Evolutionary conservation across 2,797 vertebrate species (phyloP), one percentile per base, ranked within the genome.

Genomic region (Rhadinocentrus ornatus): DNA sequence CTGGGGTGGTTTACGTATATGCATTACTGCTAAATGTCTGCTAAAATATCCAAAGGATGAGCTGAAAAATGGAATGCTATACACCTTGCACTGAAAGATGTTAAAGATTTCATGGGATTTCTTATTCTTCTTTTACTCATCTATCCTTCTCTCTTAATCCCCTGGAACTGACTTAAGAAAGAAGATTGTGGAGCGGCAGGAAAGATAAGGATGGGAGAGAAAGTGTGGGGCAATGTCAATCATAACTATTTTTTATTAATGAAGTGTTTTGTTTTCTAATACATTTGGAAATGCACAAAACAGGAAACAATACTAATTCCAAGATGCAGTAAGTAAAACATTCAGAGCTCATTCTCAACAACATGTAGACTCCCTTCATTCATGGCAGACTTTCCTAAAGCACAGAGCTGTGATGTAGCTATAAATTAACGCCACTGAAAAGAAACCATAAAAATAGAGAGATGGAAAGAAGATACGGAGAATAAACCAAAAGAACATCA

Each of bases 81-180:
- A 46, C 35, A 67, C 2, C 20, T 46, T 24, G 44, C 52, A 44
- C 67, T 50, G 20, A 24, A 18, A 54, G 50, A 88, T 64, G 71
- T 37, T 75, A 61, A 57, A 52, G 59, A 71, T 66, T 75, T 39
- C 24, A 26, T 50, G 41, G 37, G 67, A 44, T 66, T 71, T 67
- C 69, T 64, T 83, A 39, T 48, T 66, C 69, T 52, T 70, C 75
- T 73, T 65, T 68, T 62, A 31, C 68, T 68, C 70, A 71, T 77
- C 72, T 68, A 20, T 76, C 73, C 44, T 57, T 66, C 70, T 65
- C 64, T 52, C 31, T 66, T 81, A 80, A 85, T 84, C 87, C 86
- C 56, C 78, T 80, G 76, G 73, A 86, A 88, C 79, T 75, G 56
- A 69, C 74, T 88, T 86, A 73, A 81, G 78, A 78, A 69, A 66